These are phyloP conservation scores for Ethmia dodecea DNA, from an alignment of 2,888 invertebrate genomes.

Conservation along the genomic window DNA sequence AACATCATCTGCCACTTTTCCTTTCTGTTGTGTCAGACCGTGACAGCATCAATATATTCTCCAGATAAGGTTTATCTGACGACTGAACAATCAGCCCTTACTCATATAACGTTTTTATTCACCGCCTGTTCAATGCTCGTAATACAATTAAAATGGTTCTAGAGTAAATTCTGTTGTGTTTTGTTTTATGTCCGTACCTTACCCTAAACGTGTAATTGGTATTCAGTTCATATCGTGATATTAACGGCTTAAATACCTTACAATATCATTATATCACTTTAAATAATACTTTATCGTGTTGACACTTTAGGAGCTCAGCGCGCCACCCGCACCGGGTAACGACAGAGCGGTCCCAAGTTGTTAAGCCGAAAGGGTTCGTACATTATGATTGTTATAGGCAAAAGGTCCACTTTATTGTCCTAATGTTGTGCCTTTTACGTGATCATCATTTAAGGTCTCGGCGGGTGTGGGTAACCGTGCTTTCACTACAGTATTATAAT, in stretches of 20 bases:
- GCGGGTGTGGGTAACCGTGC: neutral
- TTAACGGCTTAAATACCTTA: conserved; percentile 25
- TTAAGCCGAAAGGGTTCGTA: conserved; percentile 59
- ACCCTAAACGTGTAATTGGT: neutral
- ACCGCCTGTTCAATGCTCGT: too few relatives aligned
- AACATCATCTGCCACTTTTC: too few relatives aligned
- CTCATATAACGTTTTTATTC: too few relatives aligned
- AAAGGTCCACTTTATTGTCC: conserved; percentile 62
- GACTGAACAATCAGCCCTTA: too few relatives aligned
- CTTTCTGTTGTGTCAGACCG: too few relatives aligned
- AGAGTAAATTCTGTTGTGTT: too few relatives aligned
- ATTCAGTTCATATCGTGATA: conserved; percentile 12
- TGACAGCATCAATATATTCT: too few relatives aligned
- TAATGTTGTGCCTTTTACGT: conserved; percentile 59
- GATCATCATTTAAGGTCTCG: conserved; percentile 50
- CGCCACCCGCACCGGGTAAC: conserved; percentile 38
- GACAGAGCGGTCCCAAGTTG: conserved; percentile 42
- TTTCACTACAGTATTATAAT: conserved; percentile 3
- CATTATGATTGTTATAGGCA: conserved; percentile 62
- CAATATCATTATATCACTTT: conserved; percentile 33
- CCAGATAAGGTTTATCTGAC: too few relatives aligned
- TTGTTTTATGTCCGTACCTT: neutral
- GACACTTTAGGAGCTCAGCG: conserved; percentile 38
- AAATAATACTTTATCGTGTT: conserved; percentile 46
- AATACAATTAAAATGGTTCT: too few relatives aligned